Evolutionary conservation across 2,113 vertebrate genomes (phyloP).

Genomic region (Phainopepla nitens): DNA sequence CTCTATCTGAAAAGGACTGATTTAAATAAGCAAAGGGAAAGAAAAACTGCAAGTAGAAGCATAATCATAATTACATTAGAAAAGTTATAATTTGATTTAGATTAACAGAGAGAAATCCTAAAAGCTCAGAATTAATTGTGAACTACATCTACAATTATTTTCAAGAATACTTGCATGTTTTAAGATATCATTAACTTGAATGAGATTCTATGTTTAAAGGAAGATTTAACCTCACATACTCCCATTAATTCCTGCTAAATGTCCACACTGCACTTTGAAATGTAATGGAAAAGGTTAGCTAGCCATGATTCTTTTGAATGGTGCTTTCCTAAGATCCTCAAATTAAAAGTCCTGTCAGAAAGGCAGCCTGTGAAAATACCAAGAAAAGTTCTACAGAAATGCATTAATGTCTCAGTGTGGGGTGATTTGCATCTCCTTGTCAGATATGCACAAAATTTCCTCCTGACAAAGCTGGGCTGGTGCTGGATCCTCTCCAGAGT

Average conservation of each 20-base stretch:
- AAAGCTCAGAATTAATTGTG: constrained; percentile 31
- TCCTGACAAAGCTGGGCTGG: neutral
- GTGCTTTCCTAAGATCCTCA: neutral
- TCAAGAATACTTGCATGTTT: constrained; percentile 26
- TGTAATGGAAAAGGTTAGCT: neutral
- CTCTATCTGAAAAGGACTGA: neutral
- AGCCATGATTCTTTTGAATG: neutral
- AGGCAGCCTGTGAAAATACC: neutral
- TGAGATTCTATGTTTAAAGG: constrained; percentile 11
- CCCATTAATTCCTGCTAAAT: neutral
- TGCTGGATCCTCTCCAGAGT: neutral
- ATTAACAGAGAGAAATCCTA: constrained; percentile 23
- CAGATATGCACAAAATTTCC: neutral
- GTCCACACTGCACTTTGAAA: constrained; percentile 13
- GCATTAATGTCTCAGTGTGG: neutral
- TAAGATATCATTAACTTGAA: constrained; percentile 46
- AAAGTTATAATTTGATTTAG: constrained; percentile 39
- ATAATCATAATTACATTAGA: neutral
- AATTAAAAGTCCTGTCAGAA: constrained; percentile 27
- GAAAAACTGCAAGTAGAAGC: neutral
- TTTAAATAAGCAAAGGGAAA: constrained; percentile 7
- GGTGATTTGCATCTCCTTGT: neutral
- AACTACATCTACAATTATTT: constrained; percentile 32
- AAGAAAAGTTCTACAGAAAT: neutral
- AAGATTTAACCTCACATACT: neutral